Percentiles rank a stretch among this genome's conserved stretches.
phyloP scores from a whole-genome alignment of 2,113 vertebrate genomes.

The Brienomyrus longianalis region DNA sequence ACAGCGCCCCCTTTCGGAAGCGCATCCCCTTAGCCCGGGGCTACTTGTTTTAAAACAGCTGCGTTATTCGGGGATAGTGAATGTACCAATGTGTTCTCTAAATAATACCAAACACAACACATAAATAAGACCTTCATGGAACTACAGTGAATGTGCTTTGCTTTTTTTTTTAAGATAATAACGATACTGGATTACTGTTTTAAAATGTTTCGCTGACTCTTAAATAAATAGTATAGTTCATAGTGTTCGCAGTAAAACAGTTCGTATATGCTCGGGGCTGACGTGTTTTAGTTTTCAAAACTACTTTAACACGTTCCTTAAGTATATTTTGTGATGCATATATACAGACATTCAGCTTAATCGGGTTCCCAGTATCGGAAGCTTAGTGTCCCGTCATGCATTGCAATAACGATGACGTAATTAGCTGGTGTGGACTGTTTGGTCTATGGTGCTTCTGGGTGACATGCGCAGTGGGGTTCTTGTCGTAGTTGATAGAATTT shows the following conservation, averaged over 20 bases:
- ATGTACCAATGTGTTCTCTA: background rate
- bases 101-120: background rate
- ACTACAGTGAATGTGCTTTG: background rate
- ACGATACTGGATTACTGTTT: background rate
- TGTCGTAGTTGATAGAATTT: background rate
- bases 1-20: slow-evolving; percentile 8
- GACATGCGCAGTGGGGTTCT: slow-evolving; percentile 6
- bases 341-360: background rate
- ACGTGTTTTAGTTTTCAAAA: background rate
- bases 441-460: background rate
- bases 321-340: background rate
- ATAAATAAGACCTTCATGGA: background rate
- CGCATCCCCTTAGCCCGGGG: background rate
- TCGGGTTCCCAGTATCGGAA: background rate
- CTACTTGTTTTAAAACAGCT: background rate
- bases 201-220: background rate
- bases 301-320: background rate
- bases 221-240: background rate
- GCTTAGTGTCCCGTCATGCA: background rate
- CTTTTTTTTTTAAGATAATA: background rate
- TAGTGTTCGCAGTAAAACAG: background rate
- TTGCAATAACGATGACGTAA: background rate
- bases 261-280: background rate
- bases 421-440: too few relatives aligned
- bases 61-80: background rate